Base-by-base conservation (phyloP, 2,888 invertebrate genomes). In the Drosophila acutilabella region DNA sequence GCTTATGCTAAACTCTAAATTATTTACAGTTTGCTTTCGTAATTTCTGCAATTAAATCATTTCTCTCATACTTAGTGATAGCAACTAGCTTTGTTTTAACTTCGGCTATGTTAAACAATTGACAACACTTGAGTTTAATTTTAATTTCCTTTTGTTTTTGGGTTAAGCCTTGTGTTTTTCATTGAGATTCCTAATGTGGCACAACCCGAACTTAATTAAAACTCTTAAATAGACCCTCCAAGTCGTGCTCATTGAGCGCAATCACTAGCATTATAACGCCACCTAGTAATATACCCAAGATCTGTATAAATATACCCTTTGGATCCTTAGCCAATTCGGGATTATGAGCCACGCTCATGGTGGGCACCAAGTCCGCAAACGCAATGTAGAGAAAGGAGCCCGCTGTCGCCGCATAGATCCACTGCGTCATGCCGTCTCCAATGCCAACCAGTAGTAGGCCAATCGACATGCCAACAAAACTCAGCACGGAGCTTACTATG, bases 381-480 rank as follows among this genome's bases (percentile, higher is more conserved):
- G 96, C 96, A 69, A 97, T 96, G 89, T 96, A 97, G 14, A 97
- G 93, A 91, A 97, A 97, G 59, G 96, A 96, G 2, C 97, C 96
- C 5, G 96, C 96, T 2, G 96, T 96, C 10, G 95, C 94, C 2
- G 96, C 95, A 91, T 96, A 96, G 64, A 97, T 95, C 96, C 96
- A 96, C 71, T 94, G 94, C 0, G 95, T 95, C 60, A 95, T 94
- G 10, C 94, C 93, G 58, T 94, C 93, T 59, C 96, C 94, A 78
- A 95, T 94, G 66, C 96, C 96, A 1, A 96, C 94, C 26, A 95
- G 93, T 87, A 96, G 71, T 16, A 91, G 72, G 0, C 97, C 96
- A 50, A 95, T 93, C 0, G 95, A 93, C 94, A 96, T 96, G 58
- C 92, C 97, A 81, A 96, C 92, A 88, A 96, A 95, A 86, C 96